These are phyloP conservation scores for Adelphocoris suturalis DNA, from an alignment of 2,888 invertebrate genomes.

Conservation along the genomic window DNA sequence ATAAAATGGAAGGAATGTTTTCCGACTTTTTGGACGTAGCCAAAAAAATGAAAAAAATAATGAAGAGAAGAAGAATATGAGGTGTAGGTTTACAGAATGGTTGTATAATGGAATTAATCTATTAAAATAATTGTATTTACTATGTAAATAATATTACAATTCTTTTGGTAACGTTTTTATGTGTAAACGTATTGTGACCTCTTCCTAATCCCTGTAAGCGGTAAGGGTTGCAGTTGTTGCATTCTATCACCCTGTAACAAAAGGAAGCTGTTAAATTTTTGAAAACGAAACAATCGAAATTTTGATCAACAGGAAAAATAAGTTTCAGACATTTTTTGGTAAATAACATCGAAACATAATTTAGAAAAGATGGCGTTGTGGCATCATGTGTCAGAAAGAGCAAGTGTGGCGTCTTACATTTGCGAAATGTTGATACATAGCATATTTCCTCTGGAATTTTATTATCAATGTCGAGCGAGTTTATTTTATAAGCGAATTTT, in stretches of 20 bases:
- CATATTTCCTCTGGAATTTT: too few species aligned
- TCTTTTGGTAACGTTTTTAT: conserved; percentile 72
- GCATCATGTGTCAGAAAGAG: too few species aligned
- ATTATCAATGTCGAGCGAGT: too few species aligned
- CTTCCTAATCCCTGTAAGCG: conserved; percentile 74
- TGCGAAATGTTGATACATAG: too few species aligned
- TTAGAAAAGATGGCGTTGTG: background rate
- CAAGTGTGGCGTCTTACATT: too few species aligned
- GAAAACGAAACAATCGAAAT: background rate
- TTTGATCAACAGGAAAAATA: background rate
- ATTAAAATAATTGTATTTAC: conserved; percentile 75
- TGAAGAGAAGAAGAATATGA: background rate
- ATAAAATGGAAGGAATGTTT: background rate
- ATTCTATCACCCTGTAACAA: conserved; percentile 74
- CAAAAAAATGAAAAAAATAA: conserved; percentile 41
- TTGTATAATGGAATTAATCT: conserved; percentile 71
- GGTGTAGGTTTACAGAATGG: conserved; percentile 72
- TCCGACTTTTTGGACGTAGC: conserved; percentile 59
- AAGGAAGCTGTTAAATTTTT: conserved; percentile 44
- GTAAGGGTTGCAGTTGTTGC: conserved; percentile 73
- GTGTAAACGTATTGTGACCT: conserved; percentile 74
- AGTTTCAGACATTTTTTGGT: background rate
- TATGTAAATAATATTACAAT: conserved; percentile 74
- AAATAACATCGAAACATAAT: background rate
- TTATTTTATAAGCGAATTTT: too few species aligned